A percentile compares a stretch with the other conserved stretches of the same genome.
These are phyloP conservation scores for Micoletzkya japonica DNA, from an alignment of 2,888 invertebrate genomes.

Conservation along the genomic window DNA sequence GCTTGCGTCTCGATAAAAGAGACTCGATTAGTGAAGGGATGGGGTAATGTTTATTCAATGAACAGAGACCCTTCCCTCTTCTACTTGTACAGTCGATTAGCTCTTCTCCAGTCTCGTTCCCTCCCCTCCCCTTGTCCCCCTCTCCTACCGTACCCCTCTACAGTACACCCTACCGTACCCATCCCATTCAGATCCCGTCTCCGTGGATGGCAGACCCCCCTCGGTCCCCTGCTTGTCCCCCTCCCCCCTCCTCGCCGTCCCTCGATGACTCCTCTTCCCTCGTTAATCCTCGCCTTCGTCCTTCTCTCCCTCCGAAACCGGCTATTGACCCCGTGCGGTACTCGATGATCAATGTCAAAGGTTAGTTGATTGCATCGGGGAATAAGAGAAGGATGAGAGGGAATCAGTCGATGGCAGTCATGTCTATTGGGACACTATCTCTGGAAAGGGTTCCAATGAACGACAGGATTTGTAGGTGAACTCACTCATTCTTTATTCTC, in stretches of 20 bases:
- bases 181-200: too few relatives aligned
- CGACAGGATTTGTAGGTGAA: too few relatives aligned
- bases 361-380: constrained; percentile 61
- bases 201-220: background rate
- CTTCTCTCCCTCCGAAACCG: constrained; percentile 68
- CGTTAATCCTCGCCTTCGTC: constrained; percentile 42
- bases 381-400: background rate
- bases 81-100: too few relatives aligned
- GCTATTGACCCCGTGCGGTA: constrained; percentile 87
- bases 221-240: constrained; percentile 7
- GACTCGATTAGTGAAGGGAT: too few relatives aligned
- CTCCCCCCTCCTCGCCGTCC: background rate
- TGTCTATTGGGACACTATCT: too few relatives aligned
- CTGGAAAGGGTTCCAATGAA: too few relatives aligned
- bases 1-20: background rate
- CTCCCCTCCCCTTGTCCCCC: constrained; percentile 1
- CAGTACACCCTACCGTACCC: constrained; percentile 2
- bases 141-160: background rate
- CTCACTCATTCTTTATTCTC: too few relatives aligned
- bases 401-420: too few relatives aligned
- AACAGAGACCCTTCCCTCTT: too few relatives aligned
- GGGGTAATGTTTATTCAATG: too few relatives aligned
- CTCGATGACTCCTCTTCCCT: constrained; percentile 6
- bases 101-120: too few relatives aligned
- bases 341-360: constrained; percentile 91